These are phyloP conservation scores for Scaptodrosophila lebanonensis DNA, from an alignment of 1,140 invertebrate genomes.

Conservation along the genomic window DNA sequence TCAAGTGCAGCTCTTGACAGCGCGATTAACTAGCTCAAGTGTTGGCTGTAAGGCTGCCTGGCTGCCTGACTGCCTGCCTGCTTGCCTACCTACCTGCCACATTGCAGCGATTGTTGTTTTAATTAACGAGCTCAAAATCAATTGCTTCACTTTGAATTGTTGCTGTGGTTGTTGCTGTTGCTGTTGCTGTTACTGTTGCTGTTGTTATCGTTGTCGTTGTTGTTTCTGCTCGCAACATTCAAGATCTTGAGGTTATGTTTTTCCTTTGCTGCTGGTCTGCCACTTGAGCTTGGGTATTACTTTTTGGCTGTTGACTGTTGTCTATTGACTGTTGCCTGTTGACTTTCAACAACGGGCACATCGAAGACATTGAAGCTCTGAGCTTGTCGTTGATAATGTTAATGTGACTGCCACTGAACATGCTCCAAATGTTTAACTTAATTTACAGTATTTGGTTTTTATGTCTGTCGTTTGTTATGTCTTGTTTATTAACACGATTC, in stretches of 20 bases:
- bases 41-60: not conserved
- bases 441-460: constrained; percentile 35
- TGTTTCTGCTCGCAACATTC: no score
- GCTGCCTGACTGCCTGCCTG: constrained; percentile 20
- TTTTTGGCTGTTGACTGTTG: no score
- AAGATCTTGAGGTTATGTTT: constrained; percentile 14
- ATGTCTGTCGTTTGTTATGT: constrained; percentile 23
- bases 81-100: constrained; percentile 10
- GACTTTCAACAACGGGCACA: no score
- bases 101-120: constrained; percentile 61
- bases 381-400: no score
- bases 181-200: no score
- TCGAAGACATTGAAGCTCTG: constrained; percentile 27
- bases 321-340: no score
- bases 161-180: no score
- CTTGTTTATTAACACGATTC: constrained; percentile 35
- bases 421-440: constrained; percentile 18
- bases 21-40: constrained; percentile 31
- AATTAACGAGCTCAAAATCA: constrained; percentile 62
- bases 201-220: no score
- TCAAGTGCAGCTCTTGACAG: constrained; percentile 34
- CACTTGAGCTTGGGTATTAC: constrained; percentile 35
- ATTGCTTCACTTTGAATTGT: constrained; percentile 28
- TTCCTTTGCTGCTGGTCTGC: not conserved
- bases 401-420: no score